phyloP scores from a whole-genome alignment of 1,140 invertebrate species.

The Ceratina australensis region DNA sequence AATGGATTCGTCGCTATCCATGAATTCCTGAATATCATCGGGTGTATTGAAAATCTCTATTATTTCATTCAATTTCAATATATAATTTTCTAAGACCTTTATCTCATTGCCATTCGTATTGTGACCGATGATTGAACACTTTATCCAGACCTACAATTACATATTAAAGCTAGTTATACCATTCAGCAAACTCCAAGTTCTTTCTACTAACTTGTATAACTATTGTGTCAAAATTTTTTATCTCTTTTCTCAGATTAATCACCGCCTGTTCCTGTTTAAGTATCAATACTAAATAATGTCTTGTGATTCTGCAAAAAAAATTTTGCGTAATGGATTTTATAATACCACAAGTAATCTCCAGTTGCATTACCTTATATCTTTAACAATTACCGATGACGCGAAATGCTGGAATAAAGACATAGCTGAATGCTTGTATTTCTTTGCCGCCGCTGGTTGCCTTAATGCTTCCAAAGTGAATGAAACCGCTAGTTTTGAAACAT shows the following conservation, averaged over 20 bases:
- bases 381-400: slow-evolving; percentile 69
- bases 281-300: slow-evolving; percentile 67
- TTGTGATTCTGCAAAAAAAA: slow-evolving; percentile 69
- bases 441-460: slow-evolving; percentile 66
- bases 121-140: slow-evolving; percentile 70
- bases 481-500: slow-evolving; percentile 73
- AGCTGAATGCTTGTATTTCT: slow-evolving; percentile 70
- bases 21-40: slow-evolving; percentile 64
- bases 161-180: neutral
- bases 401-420: slow-evolving; percentile 74
- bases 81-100: slow-evolving; percentile 66
- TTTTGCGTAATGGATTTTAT: slow-evolving; percentile 20
- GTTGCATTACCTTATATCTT: slow-evolving; percentile 71
- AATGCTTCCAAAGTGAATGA: slow-evolving; percentile 73
- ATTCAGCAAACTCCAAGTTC: neutral
- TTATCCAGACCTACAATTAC: slow-evolving; percentile 73
- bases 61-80: slow-evolving; percentile 66
- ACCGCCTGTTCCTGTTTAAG: slow-evolving; percentile 59
- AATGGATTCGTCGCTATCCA: slow-evolving; percentile 67
- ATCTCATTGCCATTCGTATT: slow-evolving; percentile 60
- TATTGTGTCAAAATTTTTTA: slow-evolving; percentile 69
- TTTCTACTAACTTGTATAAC: slow-evolving; percentile 68
- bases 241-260: slow-evolving; percentile 60
- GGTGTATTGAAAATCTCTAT: slow-evolving; percentile 64
- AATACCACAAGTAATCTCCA: slow-evolving; percentile 30